A percentile compares a stretch with the other conserved stretches of the same genome.
Evolutionary conservation across 2,888 invertebrate genomes (phyloP).

Genomic region (Ellobium chinense): DNA sequence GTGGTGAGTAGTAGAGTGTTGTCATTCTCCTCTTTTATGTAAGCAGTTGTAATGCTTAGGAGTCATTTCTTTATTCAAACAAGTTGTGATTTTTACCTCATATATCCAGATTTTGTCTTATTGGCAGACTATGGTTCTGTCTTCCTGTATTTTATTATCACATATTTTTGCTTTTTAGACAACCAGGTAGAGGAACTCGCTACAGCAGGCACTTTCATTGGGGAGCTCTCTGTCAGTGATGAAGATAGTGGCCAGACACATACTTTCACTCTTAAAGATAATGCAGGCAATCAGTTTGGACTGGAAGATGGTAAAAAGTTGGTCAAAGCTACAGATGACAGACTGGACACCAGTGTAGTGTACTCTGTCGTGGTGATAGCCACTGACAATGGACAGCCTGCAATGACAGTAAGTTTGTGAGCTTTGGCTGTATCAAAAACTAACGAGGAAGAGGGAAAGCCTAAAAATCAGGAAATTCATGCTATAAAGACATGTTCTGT

Average conservation of each 20-base stretch:
- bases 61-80: not conserved
- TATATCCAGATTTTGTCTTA: not conserved
- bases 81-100: not conserved
- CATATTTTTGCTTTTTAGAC: constrained; percentile 30
- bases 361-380: constrained; percentile 50
- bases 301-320: constrained; percentile 47
- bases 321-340: constrained; percentile 52
- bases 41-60: too few species aligned
- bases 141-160: not conserved
- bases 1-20: constrained; percentile 53
- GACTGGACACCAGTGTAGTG: constrained; percentile 45
- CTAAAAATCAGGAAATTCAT: too few species aligned
- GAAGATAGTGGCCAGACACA: constrained; percentile 58
- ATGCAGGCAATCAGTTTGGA: constrained; percentile 45
- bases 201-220: constrained; percentile 51
- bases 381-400: constrained; percentile 49
- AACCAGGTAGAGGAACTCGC: constrained; percentile 50
- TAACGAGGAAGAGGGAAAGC: too few species aligned
- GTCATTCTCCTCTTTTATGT: too few species aligned
- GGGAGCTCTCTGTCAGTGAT: constrained; percentile 56
- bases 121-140: too few species aligned
- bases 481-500: too few species aligned
- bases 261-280: constrained; percentile 50
- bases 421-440: too few species aligned
- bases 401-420: constrained; percentile 47